Base-by-base conservation (phyloP, 2,113 vertebrate species). In the Xenotilapia flavipinnis region DNA sequence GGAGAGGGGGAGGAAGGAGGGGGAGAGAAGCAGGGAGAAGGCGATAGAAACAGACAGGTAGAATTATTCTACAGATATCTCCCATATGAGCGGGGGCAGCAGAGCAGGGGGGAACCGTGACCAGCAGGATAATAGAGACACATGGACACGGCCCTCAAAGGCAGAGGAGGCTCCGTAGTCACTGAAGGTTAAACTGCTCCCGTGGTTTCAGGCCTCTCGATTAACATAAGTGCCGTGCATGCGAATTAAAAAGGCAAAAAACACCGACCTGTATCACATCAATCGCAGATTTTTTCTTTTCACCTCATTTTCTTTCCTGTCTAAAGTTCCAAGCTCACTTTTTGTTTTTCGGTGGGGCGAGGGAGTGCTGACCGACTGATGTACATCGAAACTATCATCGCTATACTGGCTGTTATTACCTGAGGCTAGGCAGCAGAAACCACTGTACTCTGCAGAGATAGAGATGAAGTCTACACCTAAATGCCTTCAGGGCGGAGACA, bases 31-130 rank as follows among this genome's bases (percentile, higher is more conserved):
- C 33, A 88, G 82, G 60, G 26, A 83, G 89, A 88, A 65, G 84
- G 58, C 85, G 79, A 92, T 92, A 79, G 86, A 87, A 95, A 94
- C 89, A 91, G 94, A 95, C 94, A 95, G 91, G 93, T 95, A 79
- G 90, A 90, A 93, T 94, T 90, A 92, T 92, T 94, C 79, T 84
- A 90, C 88, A 92, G 91, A 93, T 92, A 89, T 91, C 89, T 87
- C 90, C 90, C 89, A 91, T 90, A 89, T 89, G 90, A 93, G 84
- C 6, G 5, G 84, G 84, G 91, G 86, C 87, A 85, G 83, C 87
- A 85, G 83, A 87, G 86, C 55, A 12, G 42, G 84, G 60, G 86
- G 70, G 82, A 90, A 85, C 90, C 89, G 81, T 93, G 92, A 92
- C 91, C 92, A 77, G 92, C 90, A 93, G 89, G 73, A 89, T 91